Evolutionary conservation across 2,797 vertebrate species (phyloP).

Genomic region (Eurystomus glaucurus): DNA sequence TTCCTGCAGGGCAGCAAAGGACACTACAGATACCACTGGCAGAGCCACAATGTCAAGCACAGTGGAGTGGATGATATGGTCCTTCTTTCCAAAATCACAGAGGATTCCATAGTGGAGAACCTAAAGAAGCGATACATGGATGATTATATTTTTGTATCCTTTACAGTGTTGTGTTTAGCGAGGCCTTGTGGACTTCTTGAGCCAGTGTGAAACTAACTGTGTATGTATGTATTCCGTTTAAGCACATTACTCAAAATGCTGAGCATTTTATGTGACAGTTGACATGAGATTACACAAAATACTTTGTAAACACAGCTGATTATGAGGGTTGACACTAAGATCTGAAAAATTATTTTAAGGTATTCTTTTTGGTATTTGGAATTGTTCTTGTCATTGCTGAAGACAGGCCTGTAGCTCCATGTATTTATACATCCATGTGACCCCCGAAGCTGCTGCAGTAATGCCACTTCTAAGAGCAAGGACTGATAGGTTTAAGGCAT

Average conservation of each 20-base stretch:
- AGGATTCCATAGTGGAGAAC: slow-evolving; percentile 98
- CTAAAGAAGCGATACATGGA: slow-evolving; percentile 99
- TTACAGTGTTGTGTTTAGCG: neutral
- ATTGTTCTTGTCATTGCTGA: neutral
- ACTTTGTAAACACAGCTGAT: neutral
- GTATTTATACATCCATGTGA: accelerated
- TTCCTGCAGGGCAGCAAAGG: slow-evolving; percentile 95
- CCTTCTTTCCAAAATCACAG: slow-evolving; percentile 95
- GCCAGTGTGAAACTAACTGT: neutral
- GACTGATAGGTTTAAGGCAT: neutral
- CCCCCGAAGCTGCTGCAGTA: neutral
- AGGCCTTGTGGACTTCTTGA: neutral
- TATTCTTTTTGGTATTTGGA: neutral
- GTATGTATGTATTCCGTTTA: neutral
- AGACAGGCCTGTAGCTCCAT: neutral
- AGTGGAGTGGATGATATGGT: slow-evolving; percentile 99
- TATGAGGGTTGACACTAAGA: neutral
- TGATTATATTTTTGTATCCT: slow-evolving; percentile 99
- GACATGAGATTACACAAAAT: neutral
- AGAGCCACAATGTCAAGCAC: slow-evolving; percentile 98
- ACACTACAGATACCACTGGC: slow-evolving; percentile 97
- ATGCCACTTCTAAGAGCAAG: neutral
- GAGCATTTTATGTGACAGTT: neutral
- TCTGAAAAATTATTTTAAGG: neutral
- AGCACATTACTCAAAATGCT: neutral